Percentiles rank a stretch among this genome's conserved stretches.
Conservation (phyloP, 2,113 vertebrate genomes). For the Macaca mulatta region DNA sequence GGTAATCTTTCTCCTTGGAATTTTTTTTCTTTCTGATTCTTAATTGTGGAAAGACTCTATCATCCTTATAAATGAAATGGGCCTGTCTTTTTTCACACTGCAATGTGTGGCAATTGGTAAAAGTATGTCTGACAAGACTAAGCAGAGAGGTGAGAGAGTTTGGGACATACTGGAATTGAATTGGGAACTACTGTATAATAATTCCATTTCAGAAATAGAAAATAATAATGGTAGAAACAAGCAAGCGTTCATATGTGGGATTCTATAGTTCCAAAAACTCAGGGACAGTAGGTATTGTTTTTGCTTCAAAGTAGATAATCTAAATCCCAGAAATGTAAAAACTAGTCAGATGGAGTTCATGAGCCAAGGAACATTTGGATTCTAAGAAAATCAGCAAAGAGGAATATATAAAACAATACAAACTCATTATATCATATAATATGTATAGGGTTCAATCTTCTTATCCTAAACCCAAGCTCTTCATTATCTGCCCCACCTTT, state of each 20-base stretch:
- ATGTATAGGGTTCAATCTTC: neutral
- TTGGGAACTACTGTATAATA: neutral
- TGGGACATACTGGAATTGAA: neutral
- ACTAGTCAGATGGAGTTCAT: neutral
- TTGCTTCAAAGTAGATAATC: neutral
- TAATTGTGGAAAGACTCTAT: neutral
- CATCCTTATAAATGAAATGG: neutral
- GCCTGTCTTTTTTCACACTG: neutral
- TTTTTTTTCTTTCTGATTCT: neutral
- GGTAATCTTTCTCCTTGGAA: neutral
- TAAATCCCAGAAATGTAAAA: neutral
- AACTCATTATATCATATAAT: neutral
- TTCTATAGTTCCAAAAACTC: neutral
- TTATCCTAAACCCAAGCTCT: neutral
- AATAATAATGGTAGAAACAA: neutral
- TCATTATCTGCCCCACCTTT: neutral
- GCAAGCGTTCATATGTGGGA: neutral
- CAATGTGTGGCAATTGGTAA: neutral
- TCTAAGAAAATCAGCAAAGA: neutral
- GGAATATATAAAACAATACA: neutral
- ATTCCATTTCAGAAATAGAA: neutral
- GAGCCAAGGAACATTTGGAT: neutral
- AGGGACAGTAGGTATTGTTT: neutral
- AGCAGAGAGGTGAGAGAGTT: neutral
- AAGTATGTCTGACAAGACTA: neutral